Base-by-base conservation (phyloP, 2,888 invertebrate genomes). In the Cryptophagus acutangulus region DNA sequence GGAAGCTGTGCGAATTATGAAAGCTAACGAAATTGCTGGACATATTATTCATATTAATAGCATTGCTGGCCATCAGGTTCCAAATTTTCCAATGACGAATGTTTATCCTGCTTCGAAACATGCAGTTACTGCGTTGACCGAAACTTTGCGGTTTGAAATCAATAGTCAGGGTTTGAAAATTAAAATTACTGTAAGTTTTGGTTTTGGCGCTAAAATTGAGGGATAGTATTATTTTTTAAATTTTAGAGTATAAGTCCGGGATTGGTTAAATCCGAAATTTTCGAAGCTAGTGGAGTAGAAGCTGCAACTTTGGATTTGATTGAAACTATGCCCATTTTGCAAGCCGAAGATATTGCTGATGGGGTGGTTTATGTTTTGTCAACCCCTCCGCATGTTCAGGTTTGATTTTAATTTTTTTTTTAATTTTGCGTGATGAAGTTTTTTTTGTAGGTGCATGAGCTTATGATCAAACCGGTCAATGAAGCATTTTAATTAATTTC, bases 201-300 rank as follows among this genome's bases (percentile, higher is more conserved):
- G n/a, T 24, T 24, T 8, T 24, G 24, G n/a, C 24, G n/a, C 24
- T n/a, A 24, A 8, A 24, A 24, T n/a, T n/a, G n/a, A n/a, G n/a
- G n/a, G n/a, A n/a, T n/a, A n/a, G n/a, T n/a, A n/a, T n/a, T n/a
- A 30, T n/a, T 5, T 6, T n/a, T 17, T 12, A 40, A 9, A 31
- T 31, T 54, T 39, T 30, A 58, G 57, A 58, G 56, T 33, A 28
- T 58, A 2, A 58, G 56, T 46, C 57, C 57, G 6, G 57, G 56
- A 2, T 37, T 38, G 10, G 56, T 56, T 0, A 40, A 41, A 18
- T 54, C 57, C 1, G 57, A 58, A 15, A 54, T 58, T 14, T 43
- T 45, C 24, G 36, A 47, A 20, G 51, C 33, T 2, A 48, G 41
- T 31, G 49, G 49, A 9, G 41, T 49, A 18, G 46, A 38, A 15